These are phyloP conservation scores for fruit fly (Drosophila melanogaster) DNA, from an alignment of 1,140 invertebrate genomes.

Conservation along the genomic window Release_6_plus_ISO1_MT NT_033779.5:5037501-5038000, in stretches of 20 bases:
- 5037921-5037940: constrained; percentile 22
- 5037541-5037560: constrained; percentile 35
- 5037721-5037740: constrained; percentile 58
- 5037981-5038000: neutral
- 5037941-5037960: constrained; percentile 17
- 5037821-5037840: constrained; percentile 51
- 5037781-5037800: constrained; percentile 9
- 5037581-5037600: constrained; percentile 12
- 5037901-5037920: constrained; percentile 31
- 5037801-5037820: constrained; percentile 50
- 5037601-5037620: constrained; percentile 18
- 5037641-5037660: neutral
- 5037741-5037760: constrained; percentile 58
- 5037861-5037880: constrained; percentile 36
- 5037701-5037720: constrained; percentile 73
- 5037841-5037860: constrained; percentile 32
- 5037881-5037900: constrained; percentile 41
- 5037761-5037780: constrained; percentile 78
- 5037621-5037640: neutral
- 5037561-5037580: constrained; percentile 10
- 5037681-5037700: constrained; percentile 19
- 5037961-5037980: neutral
- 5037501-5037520: constrained; percentile 40
- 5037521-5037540: constrained; percentile 78
- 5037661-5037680: constrained; percentile 79